Conservation (phyloP, 2,113 vertebrate species). For the human region DNA sequence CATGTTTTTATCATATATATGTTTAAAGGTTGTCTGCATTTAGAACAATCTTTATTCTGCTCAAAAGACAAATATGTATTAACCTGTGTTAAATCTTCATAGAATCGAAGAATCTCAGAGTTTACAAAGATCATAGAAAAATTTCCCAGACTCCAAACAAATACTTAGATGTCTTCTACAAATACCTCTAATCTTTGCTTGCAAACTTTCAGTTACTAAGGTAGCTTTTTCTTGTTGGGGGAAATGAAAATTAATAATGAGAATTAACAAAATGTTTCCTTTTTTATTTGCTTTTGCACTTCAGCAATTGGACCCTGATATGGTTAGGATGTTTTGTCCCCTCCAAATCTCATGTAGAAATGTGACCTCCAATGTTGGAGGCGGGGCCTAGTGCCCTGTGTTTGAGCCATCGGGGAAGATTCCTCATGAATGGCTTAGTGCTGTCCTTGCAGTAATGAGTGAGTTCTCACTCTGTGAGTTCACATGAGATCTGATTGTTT, state of each 20-base stretch:
- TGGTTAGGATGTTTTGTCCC: no score
- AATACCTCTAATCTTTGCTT: background rate
- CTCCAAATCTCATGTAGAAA: no score
- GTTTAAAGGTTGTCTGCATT: background rate
- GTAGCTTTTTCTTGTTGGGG: background rate
- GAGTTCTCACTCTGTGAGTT: no score
- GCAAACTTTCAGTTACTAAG: background rate
- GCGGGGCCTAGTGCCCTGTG: no score
- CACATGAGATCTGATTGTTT: no score
- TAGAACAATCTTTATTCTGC: background rate
- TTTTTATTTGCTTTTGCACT: background rate
- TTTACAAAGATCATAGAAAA: background rate
- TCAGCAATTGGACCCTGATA: background rate
- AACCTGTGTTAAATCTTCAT: background rate
- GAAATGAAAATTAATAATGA: background rate
- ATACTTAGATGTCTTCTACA: background rate
- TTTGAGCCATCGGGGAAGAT: no score
- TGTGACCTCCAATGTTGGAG: no score
- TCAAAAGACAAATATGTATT: background rate
- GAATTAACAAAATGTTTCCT: background rate
- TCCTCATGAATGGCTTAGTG: no score
- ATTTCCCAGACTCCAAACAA: background rate
- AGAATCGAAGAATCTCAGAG: slow-evolving; percentile 2
- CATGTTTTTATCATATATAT: background rate
- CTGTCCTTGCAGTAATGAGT: no score